Evolutionary conservation across 2,888 invertebrate species (phyloP).

Genomic region (Nomada flava): DNA sequence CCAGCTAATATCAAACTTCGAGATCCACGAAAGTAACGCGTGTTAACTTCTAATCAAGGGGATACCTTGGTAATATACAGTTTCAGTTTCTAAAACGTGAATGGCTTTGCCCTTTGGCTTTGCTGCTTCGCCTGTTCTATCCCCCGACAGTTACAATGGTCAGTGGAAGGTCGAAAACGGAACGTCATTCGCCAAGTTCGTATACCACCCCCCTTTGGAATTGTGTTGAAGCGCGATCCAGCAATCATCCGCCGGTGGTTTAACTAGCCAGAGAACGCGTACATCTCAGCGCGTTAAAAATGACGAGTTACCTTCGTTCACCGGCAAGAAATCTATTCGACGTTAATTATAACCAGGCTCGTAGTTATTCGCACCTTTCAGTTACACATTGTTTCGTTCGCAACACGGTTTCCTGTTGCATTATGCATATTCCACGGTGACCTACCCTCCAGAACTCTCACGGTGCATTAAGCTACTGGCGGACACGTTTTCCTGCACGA

Average conservation of each 20-base stretch:
- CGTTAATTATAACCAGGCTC: conserved; percentile 18
- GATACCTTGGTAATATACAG: not conserved
- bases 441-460: conserved; percentile 24
- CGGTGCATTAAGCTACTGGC: conserved; percentile 18
- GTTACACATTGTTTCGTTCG: conserved; percentile 32
- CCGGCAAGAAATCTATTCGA: not conserved
- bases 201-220: not conserved
- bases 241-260: not conserved
- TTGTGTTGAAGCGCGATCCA: not conserved
- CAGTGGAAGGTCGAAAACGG: not conserved
- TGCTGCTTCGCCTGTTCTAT: not conserved
- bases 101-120: not conserved
- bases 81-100: not conserved
- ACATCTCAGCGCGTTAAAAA: not conserved
- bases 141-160: not conserved
- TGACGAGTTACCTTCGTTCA: not conserved
- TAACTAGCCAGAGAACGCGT: not conserved
- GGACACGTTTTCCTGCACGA: conserved; percentile 3
- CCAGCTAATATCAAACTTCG: not conserved
- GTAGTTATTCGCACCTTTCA: conserved; percentile 28
- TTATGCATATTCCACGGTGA: conserved; percentile 34
- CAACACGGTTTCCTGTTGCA: conserved; percentile 22
- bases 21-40: not conserved
- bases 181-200: conserved; percentile 6
- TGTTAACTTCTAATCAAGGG: not conserved